Base-by-base conservation (phyloP, 53 echinoderm and acorn worm genomes). In the Paracentrotus lividus region DNA sequence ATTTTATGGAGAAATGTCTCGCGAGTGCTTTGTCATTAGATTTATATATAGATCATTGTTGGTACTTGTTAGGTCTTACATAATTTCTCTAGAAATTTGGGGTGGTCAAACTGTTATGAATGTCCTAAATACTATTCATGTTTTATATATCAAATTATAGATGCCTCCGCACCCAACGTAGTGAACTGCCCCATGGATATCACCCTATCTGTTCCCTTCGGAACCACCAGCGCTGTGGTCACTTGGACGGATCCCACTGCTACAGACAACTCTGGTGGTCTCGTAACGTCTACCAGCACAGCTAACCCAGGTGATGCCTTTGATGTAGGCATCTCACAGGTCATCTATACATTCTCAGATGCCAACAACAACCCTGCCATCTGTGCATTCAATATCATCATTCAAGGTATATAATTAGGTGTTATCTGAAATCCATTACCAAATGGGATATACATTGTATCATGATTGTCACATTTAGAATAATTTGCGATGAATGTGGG, bases 231-330 rank as follows among this genome's bases (percentile, higher is more conserved):
- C 47, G 66, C 93, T 2, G 55, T 88, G 8, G 96, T 94, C 16
- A 95, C 90, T 18, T 97, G 94, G 94, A 88, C 92, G 6, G 92
- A 20, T 12, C 96, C 96, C 9, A 88, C 94, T 3, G 95, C 95
- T 8, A 42, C 34, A 0, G 95, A 95, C 27, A 92, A 95, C 87
- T 95, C 95, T 38, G 94, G 94, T 23, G 85, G 61, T 5, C 45
- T 38, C 0, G 88, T 78, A 9, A 72, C 42, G 32, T 44, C 49
- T 0, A 77, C 68, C 33, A 75, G 34, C 59, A 94, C 57, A 36
- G 60, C 77, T 29, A 8, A 38, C 15, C 94, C 92, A 42, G 95
- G 95, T 24, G 90, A 93, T 20, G 27, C 8, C 43, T 93, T 93
- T 86, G 0, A 23, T 0, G 18, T 93, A 15, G 95, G 95, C 7